Conservation (phyloP, 2,113 vertebrate genomes). For the Steatornis caripensis region DNA sequence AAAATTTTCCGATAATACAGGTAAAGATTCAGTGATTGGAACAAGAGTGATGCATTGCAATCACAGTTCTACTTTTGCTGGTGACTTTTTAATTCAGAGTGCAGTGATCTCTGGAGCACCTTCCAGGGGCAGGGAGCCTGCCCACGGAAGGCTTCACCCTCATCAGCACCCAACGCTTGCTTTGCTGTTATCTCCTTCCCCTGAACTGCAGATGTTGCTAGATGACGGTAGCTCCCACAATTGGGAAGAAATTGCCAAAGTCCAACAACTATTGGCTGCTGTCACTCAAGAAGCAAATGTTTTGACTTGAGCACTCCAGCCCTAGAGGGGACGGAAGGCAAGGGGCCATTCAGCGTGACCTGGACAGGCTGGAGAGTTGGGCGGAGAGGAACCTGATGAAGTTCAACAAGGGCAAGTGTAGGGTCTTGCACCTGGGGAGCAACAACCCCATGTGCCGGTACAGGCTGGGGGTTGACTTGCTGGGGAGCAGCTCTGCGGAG, state of each 20-base stretch:
- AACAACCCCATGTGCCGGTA: too few relatives aligned
- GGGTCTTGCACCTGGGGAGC: too few relatives aligned
- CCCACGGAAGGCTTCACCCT: not conserved
- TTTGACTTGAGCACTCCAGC: not conserved
- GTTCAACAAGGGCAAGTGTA: too few relatives aligned
- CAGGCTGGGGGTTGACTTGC: too few relatives aligned
- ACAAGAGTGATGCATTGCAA: not conserved
- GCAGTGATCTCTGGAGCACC: not conserved
- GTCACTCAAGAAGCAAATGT: not conserved
- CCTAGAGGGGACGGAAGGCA: not conserved
- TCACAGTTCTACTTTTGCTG: not conserved
- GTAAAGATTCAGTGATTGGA: not conserved
- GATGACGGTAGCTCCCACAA: not conserved
- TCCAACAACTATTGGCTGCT: not conserved
- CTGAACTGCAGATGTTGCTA: not conserved
- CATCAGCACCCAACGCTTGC: accelerated
- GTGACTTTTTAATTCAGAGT: not conserved
- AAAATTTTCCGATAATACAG: not conserved
- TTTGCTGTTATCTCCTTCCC: accelerated
- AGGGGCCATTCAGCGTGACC: too few relatives aligned
- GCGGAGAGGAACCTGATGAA: too few relatives aligned
- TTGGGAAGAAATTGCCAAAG: not conserved
- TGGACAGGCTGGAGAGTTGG: too few relatives aligned
- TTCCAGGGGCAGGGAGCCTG: not conserved
- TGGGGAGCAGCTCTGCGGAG: too few relatives aligned